Evolutionary conservation across 2,888 invertebrate species (phyloP), one percentile per base, ranked within the genome.

Genomic region (Pherbina coryleti): DNA sequence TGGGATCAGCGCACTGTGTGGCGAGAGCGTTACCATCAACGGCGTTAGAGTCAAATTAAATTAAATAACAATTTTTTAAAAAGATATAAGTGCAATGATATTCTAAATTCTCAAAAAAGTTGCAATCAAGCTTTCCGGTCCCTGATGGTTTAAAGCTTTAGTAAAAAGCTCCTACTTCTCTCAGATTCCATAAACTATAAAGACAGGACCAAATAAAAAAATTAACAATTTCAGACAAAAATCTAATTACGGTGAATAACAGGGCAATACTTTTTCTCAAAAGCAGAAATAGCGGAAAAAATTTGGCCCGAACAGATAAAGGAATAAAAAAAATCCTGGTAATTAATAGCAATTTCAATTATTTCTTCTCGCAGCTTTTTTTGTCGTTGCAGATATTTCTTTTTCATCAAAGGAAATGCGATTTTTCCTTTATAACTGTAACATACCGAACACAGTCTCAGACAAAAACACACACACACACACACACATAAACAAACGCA

Each of bases 291-390:
- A 19, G 1, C 55, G 9, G 55, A 44, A 11, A 44, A 44, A 44
- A 44, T n/a, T n/a, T 44, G 44, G 3, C 11, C 11, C 44, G 11
- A 11, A 11, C 11, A 14, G 44, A 44, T 44, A 11, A 44, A 44
- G 5, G 31, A 31, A 31, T 4, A 31, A 14, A 44, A 44, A 44
- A 69, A 69, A 69, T 69, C 28, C 49, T 11, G n/a, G 44, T 51
- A 69, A 69, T 69, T 69, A 69, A 69, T 51, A 49, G 44, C 51
- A 51, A 69, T 69, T 69, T 51, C 69, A 69, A 69, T 69, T 69
- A 51, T 67, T 51, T 69, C 51, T 69, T 69, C 25, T 25, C n/a
- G 51, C 49, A 28, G 49, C 19, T 69, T 69, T 51, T 25, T 49
- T 51, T n/a, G n/a, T 11, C 34, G n/a, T 9, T 19, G 28, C 34